Percentiles rank a stretch among this genome's conserved stretches.
Conservation (phyloP, 2,888 invertebrate species). For the Dynastes maya region DNA sequence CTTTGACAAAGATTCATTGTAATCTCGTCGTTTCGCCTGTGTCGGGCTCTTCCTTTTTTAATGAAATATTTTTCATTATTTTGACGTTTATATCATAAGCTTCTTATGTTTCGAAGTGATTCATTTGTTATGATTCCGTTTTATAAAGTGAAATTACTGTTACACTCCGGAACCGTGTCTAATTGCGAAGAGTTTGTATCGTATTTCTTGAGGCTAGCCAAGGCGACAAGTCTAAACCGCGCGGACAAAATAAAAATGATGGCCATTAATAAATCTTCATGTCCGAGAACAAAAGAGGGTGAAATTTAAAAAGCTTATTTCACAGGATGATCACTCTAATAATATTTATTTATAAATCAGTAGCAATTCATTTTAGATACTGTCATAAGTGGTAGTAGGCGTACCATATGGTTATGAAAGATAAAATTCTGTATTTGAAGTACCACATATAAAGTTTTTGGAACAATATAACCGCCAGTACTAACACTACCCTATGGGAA, state of each 20-base stretch:
- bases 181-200: constrained; percentile 47
- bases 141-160: constrained; percentile 50
- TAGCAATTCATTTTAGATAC: background rate
- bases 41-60: constrained; percentile 42
- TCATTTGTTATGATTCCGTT: constrained; percentile 52
- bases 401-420: too few species aligned
- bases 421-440: too few species aligned
- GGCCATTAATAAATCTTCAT: constrained; percentile 19
- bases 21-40: constrained; percentile 52
- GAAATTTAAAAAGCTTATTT: constrained; percentile 27
- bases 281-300: constrained; percentile 6
- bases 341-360: background rate
- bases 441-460: too few species aligned
- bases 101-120: constrained; percentile 53
- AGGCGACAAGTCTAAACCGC: constrained; percentile 21
- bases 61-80: constrained; percentile 57
- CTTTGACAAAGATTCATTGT: constrained; percentile 58
- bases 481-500: too few species aligned
- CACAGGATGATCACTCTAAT: background rate
- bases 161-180: constrained; percentile 41
- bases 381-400: too few species aligned
- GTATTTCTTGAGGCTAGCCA: constrained; percentile 29
- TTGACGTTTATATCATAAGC: constrained; percentile 56
- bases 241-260: constrained; percentile 21
- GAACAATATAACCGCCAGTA: too few species aligned